A percentile compares a stretch with the other conserved stretches of the same genome.
Evolutionary conservation across 1,140 invertebrate genomes (phyloP).

Genomic region (Anoplolepis gracilipes): DNA sequence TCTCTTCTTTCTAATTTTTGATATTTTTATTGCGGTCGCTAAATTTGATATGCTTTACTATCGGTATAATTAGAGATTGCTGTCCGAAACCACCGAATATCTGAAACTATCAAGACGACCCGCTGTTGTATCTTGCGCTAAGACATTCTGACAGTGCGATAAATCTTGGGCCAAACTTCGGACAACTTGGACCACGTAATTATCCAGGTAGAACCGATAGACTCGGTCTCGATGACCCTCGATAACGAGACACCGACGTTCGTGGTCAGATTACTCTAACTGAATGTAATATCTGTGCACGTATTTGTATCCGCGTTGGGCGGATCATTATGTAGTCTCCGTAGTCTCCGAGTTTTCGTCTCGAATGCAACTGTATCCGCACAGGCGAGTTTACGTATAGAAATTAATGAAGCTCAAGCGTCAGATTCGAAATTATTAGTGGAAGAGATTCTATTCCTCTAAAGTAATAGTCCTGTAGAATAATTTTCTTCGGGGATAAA

Average conservation of each 20-base stretch:
- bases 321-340: constrained; percentile 32
- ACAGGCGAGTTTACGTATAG: not conserved
- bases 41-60: not conserved
- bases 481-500: not conserved
- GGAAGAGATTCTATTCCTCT: not conserved
- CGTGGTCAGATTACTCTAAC: constrained; percentile 57
- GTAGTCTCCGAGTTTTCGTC: not conserved
- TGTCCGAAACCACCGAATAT: constrained; percentile 33
- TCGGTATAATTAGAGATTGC: constrained; percentile 1
- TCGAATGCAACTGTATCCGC: not conserved
- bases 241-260: constrained; percentile 53
- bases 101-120: constrained; percentile 35
- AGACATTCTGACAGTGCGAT: constrained; percentile 38
- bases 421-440: not conserved
- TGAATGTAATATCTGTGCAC: constrained; percentile 39
- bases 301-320: constrained; percentile 22
- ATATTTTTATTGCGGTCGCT: not conserved
- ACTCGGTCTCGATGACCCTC: constrained; percentile 56
- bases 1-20: not conserved
- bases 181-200: constrained; percentile 41
- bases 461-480: not conserved
- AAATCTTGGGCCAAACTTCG: constrained; percentile 45
- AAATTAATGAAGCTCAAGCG: constrained; percentile 1
- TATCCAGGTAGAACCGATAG: constrained; percentile 46
- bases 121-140: constrained; percentile 19